These are phyloP conservation scores for Nowickia ferox DNA, from an alignment of 2,888 invertebrate genomes.

Conservation along the genomic window DNA sequence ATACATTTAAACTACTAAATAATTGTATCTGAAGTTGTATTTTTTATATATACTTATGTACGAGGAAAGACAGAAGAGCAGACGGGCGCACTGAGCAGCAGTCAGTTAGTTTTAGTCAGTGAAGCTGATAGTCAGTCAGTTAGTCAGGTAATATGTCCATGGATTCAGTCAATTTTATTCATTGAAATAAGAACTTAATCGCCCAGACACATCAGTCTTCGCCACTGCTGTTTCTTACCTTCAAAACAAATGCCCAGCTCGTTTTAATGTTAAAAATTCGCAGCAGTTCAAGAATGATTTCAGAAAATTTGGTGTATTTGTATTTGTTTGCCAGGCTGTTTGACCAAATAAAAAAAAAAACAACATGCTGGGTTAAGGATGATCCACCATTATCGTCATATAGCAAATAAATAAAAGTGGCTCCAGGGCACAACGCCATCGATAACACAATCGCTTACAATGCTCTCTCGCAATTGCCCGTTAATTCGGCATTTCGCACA, in stretches of 20 bases:
- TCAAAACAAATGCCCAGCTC: slow-evolving; percentile 10
- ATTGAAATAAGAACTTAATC: slow-evolving; percentile 80
- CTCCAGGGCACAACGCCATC: slow-evolving; percentile 78
- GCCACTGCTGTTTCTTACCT: slow-evolving; percentile 18
- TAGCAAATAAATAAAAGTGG: slow-evolving; percentile 72
- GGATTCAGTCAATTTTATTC: slow-evolving; percentile 71
- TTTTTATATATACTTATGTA: neutral
- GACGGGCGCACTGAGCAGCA: neutral
- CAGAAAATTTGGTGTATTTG: neutral
- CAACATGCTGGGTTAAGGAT: slow-evolving; percentile 68
- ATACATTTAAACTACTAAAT: no score
- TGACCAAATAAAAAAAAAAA: neutral
- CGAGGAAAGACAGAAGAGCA: neutral
- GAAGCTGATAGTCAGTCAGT: slow-evolving; percentile 66
- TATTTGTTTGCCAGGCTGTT: neutral
- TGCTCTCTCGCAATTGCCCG: slow-evolving; percentile 71
- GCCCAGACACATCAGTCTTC: slow-evolving; percentile 69
- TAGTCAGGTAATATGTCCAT: slow-evolving; percentile 70
- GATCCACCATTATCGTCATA: slow-evolving; percentile 70
- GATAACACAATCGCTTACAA: slow-evolving; percentile 78
- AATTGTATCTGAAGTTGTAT: neutral
- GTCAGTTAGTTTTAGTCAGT: slow-evolving; percentile 47
- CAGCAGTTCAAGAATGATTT: slow-evolving; percentile 25
- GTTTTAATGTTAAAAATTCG: slow-evolving; percentile 21
- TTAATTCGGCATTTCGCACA: slow-evolving; percentile 72